These are phyloP conservation scores for Dendrolimus pini DNA, from an alignment of 2,888 invertebrate genomes.

Conservation along the genomic window DNA sequence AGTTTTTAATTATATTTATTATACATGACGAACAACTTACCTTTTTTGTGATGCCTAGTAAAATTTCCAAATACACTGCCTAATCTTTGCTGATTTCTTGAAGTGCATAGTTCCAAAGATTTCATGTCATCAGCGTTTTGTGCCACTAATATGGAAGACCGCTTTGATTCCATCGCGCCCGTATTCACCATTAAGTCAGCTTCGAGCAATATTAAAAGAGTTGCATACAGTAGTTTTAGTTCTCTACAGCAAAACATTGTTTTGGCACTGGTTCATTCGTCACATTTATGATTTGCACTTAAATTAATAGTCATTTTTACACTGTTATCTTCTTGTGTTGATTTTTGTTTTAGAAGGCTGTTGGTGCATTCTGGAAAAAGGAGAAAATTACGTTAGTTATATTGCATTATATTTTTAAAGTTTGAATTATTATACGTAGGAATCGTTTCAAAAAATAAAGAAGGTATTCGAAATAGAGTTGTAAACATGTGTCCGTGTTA, in stretches of 20 bases:
- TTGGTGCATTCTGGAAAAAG: slow-evolving; percentile 50
- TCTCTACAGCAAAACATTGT: slow-evolving; percentile 72
- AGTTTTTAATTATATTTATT: too few species aligned
- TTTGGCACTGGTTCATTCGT: slow-evolving; percentile 59
- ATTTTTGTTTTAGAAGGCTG: slow-evolving; percentile 9
- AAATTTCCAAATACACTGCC: slow-evolving; percentile 69
- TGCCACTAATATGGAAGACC: slow-evolving; percentile 57
- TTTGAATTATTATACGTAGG: too few species aligned
- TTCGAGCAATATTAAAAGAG: slow-evolving; percentile 62
- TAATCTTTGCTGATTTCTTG: slow-evolving; percentile 60
- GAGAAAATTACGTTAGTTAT: slow-evolving; percentile 8
- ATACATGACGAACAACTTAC: slow-evolving; percentile 21
- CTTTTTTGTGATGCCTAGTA: slow-evolving; percentile 69
- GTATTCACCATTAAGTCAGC: slow-evolving; percentile 60
- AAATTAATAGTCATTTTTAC: slow-evolving; percentile 70
- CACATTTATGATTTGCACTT: slow-evolving; percentile 58
- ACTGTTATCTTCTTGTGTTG: slow-evolving; percentile 39
- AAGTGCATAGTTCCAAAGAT: slow-evolving; percentile 59
- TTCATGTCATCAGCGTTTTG: slow-evolving; percentile 62
- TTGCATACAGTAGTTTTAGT: slow-evolving; percentile 66
- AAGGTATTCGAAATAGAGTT: not conserved
- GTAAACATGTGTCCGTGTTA: not conserved
- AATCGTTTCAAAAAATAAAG: not conserved
- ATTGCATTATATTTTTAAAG: not conserved
- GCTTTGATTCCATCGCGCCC: slow-evolving; percentile 62